phyloP scores from a whole-genome alignment of 1,140 invertebrate species.

The Helicoverpa armigera region DNA sequence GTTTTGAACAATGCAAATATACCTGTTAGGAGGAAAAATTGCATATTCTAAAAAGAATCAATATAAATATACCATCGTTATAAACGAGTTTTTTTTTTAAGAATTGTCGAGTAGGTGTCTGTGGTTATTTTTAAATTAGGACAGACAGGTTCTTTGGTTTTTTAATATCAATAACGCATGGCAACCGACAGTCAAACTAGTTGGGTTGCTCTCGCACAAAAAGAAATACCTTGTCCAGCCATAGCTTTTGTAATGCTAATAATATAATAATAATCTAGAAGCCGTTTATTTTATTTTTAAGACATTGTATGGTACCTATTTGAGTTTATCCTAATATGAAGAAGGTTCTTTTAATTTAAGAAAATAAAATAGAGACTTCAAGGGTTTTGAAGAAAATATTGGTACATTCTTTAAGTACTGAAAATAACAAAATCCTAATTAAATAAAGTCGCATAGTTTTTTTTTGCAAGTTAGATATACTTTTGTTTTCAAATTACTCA shows the following conservation, averaged over 20 bases:
- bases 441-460: no score
- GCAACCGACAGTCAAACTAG: slow-evolving; percentile 2
- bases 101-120: background rate
- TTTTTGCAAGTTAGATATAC: no score
- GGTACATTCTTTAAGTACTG: no score
- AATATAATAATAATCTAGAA: background rate
- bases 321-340: no score
- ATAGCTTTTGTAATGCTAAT: background rate
- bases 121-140: background rate
- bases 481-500: no score
- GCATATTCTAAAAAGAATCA: background rate
- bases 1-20: no score
- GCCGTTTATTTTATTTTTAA: background rate
- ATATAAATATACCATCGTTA: background rate
- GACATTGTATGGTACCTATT: background rate
- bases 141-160: background rate
- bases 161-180: background rate
- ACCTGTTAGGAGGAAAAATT: background rate
- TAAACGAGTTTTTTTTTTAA: background rate
- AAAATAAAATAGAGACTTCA: no score
- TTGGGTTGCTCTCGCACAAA: background rate
- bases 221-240: background rate
- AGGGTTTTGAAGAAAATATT: no score
- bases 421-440: no score
- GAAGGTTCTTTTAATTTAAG: no score